Conservation (phyloP, 2,113 vertebrate species). For the Meleagris gallopavo region DNA sequence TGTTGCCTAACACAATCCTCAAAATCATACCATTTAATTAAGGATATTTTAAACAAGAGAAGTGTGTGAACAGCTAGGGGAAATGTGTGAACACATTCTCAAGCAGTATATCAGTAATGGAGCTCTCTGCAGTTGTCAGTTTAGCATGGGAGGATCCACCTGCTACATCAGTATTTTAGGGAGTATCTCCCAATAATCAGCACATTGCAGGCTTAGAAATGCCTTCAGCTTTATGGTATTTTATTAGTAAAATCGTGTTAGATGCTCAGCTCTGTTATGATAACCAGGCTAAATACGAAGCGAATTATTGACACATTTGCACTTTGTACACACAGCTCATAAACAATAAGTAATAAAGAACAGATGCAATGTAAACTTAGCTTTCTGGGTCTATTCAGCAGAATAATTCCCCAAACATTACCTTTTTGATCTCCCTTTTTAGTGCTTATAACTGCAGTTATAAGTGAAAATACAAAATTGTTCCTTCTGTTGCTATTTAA, state of each 20-base stretch:
- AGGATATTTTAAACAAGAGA: conserved; percentile 44
- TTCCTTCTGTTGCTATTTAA: background rate
- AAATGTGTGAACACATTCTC: conserved; percentile 6
- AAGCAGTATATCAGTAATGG: background rate
- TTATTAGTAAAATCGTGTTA: background rate
- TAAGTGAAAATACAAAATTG: conserved; percentile 29
- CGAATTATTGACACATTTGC: conserved; percentile 23
- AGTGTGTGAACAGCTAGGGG: conserved; percentile 38
- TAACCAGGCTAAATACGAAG: conserved; percentile 27
- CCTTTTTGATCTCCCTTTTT: conserved; percentile 14
- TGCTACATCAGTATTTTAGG: conserved; percentile 5
- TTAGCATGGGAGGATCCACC: background rate
- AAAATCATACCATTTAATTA: conserved; percentile 70
- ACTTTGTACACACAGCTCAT: conserved; percentile 26
- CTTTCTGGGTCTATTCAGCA: conserved; percentile 12
- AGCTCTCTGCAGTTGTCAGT: background rate
- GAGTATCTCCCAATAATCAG: conserved; percentile 46
- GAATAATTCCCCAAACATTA: conserved; percentile 40
- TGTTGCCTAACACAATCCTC: conserved; percentile 40
- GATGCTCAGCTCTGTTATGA: background rate
- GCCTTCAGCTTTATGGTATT: background rate
- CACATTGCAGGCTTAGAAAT: conserved; percentile 5
- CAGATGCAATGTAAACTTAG: conserved; percentile 43
- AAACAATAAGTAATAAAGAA: conserved; percentile 60
- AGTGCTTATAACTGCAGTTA: conserved; percentile 28